Percentiles rank a stretch among this genome's conserved stretches.
These are phyloP conservation scores for Dryobotodes eremita DNA, from an alignment of 2,888 invertebrate species.

Conservation along the genomic window DNA sequence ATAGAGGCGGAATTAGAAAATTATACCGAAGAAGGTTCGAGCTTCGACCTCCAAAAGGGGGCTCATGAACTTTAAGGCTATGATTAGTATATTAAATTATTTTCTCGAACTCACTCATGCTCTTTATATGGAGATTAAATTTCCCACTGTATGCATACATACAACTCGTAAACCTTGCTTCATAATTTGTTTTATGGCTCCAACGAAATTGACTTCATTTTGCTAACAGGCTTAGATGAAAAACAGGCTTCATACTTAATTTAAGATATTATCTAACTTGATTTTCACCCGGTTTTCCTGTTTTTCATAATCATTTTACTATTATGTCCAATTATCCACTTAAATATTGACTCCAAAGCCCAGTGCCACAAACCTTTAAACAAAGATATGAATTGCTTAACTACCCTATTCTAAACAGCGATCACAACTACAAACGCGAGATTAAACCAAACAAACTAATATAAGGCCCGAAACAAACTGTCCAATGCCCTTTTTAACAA, in stretches of 20 bases:
- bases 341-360: conserved; percentile 3
- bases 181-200: conserved; percentile 35
- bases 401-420: conserved; percentile 35
- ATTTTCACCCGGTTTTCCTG: too few species aligned
- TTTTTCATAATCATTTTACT: background rate
- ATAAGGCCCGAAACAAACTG: conserved; percentile 53
- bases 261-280: background rate
- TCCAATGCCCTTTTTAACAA: conserved; percentile 80
- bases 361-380: conserved; percentile 12
- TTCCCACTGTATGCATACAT: conserved; percentile 36
- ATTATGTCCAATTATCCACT: background rate
- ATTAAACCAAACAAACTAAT: conserved; percentile 62
- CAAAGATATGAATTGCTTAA: conserved; percentile 42
- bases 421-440: conserved; percentile 47
- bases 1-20: conserved; percentile 84
- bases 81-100: conserved; percentile 60
- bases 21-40: conserved; percentile 77
- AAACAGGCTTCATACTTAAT: background rate
- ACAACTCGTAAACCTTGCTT: conserved; percentile 36
- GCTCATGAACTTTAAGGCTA: conserved; percentile 53
- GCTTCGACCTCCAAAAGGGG: conserved; percentile 58
- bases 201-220: conserved; percentile 7
- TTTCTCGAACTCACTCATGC: conserved; percentile 46
- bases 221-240: background rate
- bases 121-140: conserved; percentile 54